Conservation (phyloP, 2,888 invertebrate genomes). For the Philereme vetulata region DNA sequence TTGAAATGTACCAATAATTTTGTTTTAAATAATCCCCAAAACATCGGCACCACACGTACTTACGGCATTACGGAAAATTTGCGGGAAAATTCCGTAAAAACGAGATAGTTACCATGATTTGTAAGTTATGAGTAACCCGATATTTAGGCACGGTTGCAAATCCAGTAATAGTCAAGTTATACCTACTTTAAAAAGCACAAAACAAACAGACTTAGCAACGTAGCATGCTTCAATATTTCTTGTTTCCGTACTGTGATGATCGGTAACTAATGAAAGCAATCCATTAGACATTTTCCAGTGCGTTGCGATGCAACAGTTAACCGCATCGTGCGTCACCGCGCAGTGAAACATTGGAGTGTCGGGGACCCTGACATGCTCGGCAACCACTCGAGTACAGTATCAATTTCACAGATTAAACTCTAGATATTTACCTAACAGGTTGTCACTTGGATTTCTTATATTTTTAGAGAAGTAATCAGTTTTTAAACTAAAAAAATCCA, state of each 20-base stretch:
- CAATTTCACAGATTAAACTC: slow-evolving; percentile 60
- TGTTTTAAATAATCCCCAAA: too few species aligned
- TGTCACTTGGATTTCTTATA: not conserved
- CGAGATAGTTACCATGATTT: too few species aligned
- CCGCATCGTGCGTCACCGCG: slow-evolving; percentile 25
- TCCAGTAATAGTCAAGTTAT: too few species aligned
- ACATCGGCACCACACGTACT: too few species aligned
- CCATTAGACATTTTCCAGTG: slow-evolving; percentile 10
- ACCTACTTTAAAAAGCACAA: too few species aligned
- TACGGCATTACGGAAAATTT: too few species aligned
- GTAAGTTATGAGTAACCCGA: too few species aligned
- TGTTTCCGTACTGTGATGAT: not conserved
- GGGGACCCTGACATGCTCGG: slow-evolving; percentile 53
- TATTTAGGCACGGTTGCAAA: too few species aligned
- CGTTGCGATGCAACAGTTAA: slow-evolving; percentile 20
- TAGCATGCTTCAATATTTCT: too few species aligned
- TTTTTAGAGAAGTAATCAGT: not conserved
- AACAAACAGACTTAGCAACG: too few species aligned
- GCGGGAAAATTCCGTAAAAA: too few species aligned
- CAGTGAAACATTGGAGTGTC: slow-evolving; percentile 70
- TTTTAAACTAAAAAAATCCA: too few species aligned
- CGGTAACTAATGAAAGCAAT: slow-evolving; percentile 2
- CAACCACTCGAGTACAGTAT: slow-evolving; percentile 50
- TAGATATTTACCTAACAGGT: slow-evolving; percentile 29
- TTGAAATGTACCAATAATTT: slow-evolving; percentile 2